Evolutionary conservation across 2,113 vertebrate genomes (phyloP).

Genomic region (Hippocampus barbouri): DNA sequence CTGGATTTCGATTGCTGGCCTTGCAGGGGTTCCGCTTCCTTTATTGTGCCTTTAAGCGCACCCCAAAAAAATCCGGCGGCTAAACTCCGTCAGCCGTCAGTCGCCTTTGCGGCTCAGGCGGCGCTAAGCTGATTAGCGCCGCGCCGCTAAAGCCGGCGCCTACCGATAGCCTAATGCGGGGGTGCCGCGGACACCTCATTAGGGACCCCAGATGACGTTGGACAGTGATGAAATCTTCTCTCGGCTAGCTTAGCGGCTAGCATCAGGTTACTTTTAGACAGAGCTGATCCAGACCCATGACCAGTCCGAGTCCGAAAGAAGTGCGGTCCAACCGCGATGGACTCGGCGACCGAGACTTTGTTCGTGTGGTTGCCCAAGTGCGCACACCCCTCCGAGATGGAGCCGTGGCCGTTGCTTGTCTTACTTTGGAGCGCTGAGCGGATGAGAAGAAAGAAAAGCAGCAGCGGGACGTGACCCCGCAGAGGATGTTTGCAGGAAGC

Average conservation of each 20-base stretch:
- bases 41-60: not conserved
- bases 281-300: no score
- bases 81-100: constrained; percentile 53
- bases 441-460: constrained; percentile 9
- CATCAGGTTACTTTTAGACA: no score
- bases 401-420: not conserved
- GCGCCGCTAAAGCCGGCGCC: constrained; percentile 49
- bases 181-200: not conserved
- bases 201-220: not conserved
- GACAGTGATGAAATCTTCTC: no score
- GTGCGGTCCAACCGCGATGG: no score
- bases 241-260: no score
- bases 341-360: no score
- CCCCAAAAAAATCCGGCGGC: constrained; percentile 30
- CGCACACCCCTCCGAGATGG: not conserved
- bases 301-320: no score
- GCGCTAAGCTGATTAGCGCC: constrained; percentile 67
- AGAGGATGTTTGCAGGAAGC: constrained; percentile 14
- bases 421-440: not conserved
- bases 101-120: constrained; percentile 59
- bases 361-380: no score
- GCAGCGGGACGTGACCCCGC: not conserved
- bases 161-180: constrained; percentile 49
- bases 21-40: not conserved
- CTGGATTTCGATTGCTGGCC: not conserved